phyloP scores from a whole-genome alignment of 2,113 vertebrate genomes.

The Probosciger aterrimus region DNA sequence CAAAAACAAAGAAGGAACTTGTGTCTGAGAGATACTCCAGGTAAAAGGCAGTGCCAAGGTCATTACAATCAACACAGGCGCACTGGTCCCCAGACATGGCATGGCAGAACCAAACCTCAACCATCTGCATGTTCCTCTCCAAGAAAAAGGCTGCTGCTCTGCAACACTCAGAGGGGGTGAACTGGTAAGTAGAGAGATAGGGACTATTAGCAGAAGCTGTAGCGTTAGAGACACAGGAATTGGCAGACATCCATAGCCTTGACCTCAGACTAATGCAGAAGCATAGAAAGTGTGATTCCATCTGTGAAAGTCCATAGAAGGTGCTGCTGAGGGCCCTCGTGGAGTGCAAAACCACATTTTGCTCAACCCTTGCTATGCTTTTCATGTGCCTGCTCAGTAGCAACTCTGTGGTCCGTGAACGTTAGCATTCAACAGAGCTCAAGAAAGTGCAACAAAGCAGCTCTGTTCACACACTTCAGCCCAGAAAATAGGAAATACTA shows the following conservation, averaged over 20 bases:
- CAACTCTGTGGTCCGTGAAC: accelerated
- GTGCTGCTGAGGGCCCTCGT: neutral
- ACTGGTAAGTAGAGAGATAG: neutral
- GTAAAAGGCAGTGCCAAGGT: neutral
- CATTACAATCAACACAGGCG: neutral
- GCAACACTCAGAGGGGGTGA: neutral
- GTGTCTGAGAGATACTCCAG: neutral
- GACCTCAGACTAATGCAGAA: neutral
- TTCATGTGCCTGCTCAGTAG: neutral
- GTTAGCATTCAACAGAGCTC: neutral
- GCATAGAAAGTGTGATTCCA: neutral
- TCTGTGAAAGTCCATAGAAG: neutral
- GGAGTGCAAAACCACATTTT: neutral
- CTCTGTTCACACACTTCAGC: neutral
- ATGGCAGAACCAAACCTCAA: neutral
- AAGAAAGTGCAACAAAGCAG: neutral
- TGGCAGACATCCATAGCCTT: neutral
- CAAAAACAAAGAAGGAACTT: neutral
- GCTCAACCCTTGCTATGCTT: accelerated
- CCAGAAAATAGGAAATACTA: slow-evolving; percentile 9
- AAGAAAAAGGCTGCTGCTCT: neutral
- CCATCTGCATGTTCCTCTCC: neutral
- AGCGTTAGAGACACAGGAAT: neutral
- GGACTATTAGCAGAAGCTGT: neutral
- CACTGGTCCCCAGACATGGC: neutral